A percentile compares a stretch with the other conserved stretches of the same genome.
Evolutionary conservation across 2,888 invertebrate species (phyloP).

Genomic region (Drosophila silvestris): DNA sequence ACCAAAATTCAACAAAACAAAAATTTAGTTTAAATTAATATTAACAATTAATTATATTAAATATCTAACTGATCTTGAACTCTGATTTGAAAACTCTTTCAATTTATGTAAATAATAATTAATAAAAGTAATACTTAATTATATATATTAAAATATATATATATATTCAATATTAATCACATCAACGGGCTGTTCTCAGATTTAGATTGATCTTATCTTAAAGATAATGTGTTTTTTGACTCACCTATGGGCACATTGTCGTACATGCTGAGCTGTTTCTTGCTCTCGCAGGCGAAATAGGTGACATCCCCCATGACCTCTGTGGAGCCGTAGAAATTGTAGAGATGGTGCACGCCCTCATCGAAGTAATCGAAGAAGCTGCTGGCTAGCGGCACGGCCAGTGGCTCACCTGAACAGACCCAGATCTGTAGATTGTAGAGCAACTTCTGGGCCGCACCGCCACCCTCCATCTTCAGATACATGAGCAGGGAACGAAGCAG

Average conservation of each 20-base stretch:
- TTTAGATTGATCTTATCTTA: too few relatives aligned
- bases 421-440: conserved; percentile 90
- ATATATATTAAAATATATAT: not conserved
- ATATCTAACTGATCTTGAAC: not conserved
- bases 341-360: conserved; percentile 88
- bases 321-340: conserved; percentile 96
- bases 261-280: conserved; percentile 87
- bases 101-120: not conserved
- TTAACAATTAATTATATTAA: too few relatives aligned
- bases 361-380: conserved; percentile 92
- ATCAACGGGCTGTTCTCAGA: too few relatives aligned
- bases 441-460: conserved; percentile 84
- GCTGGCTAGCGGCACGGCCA: conserved; percentile 89
- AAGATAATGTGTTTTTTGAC: conserved; percentile 47
- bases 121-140: not conserved
- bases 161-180: too few relatives aligned
- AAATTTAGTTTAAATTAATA: too few relatives aligned
- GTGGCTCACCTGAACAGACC: conserved; percentile 95
- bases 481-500: conserved; percentile 91
- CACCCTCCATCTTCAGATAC: conserved; percentile 88
- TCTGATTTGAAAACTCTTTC: not conserved
- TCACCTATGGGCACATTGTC: conserved; percentile 93
- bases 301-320: conserved; percentile 97
- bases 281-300: conserved; percentile 89
- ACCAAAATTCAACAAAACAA: too few relatives aligned